Conservation (phyloP, 2,797 vertebrate species). For the Gallinago nigripennis region DNA sequence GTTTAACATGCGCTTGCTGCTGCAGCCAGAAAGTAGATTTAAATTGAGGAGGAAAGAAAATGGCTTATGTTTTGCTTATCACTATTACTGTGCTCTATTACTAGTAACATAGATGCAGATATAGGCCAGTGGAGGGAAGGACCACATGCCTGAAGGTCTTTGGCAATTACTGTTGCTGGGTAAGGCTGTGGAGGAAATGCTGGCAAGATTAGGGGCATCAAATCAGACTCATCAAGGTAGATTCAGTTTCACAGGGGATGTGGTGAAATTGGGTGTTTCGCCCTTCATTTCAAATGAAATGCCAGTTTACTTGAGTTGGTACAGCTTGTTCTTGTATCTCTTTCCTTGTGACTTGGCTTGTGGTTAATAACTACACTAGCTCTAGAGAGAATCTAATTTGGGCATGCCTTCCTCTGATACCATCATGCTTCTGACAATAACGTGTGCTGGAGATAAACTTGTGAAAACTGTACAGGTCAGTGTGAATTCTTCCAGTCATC, state of each 20-base stretch:
- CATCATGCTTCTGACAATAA: neutral
- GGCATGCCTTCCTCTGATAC: neutral
- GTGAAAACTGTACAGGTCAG: neutral
- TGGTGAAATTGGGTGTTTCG: neutral
- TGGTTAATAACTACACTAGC: neutral
- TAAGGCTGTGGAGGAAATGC: neutral
- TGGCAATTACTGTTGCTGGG: neutral
- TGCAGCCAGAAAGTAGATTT: neutral
- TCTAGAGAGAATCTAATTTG: neutral
- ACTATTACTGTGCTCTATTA: neutral
- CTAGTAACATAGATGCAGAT: neutral
- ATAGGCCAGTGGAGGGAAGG: neutral
- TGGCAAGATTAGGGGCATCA: neutral
- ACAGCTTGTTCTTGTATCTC: neutral
- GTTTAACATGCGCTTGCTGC: neutral
- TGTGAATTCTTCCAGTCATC: neutral
- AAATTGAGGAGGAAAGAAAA: neutral
- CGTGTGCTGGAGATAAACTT: neutral
- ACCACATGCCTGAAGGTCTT: neutral
- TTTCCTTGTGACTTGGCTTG: neutral
- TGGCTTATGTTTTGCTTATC: neutral
- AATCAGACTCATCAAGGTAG: neutral
- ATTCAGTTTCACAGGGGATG: neutral
- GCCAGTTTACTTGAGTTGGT: accelerated
- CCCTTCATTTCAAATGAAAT: neutral